Evolutionary conservation across 2,797 vertebrate species (phyloP).

Genomic region (Decapterus maruadsi): DNA sequence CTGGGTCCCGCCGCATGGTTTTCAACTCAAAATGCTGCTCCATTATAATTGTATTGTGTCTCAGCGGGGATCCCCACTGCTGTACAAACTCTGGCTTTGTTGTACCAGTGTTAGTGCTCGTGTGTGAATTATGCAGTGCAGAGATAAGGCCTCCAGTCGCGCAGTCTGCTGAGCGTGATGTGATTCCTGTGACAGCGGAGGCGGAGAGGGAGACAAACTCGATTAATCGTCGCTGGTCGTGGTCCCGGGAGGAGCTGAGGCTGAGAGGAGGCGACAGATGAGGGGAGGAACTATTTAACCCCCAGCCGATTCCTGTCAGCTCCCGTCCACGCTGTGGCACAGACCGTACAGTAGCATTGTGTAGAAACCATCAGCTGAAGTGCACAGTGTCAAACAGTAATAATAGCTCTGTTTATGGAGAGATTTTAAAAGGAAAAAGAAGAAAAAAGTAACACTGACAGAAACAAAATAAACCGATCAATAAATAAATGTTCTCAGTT

Average conservation of each 20-base stretch:
- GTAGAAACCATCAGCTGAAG: neutral
- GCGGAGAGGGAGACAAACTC: constrained; percentile 29
- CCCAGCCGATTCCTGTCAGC: constrained; percentile 46
- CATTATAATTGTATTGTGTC: neutral
- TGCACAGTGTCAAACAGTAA: neutral
- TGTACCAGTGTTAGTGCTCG: neutral
- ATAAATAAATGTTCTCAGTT: neutral
- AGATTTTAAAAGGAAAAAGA: neutral
- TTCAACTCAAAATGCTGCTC: neutral
- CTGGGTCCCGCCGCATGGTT: neutral
- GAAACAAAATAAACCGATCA: no score
- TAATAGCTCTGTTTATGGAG: no score
- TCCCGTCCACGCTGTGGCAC: constrained; percentile 7
- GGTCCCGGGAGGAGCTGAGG: constrained; percentile 28
- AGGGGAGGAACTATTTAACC: constrained; percentile 54
- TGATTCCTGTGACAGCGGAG: constrained; percentile 33
- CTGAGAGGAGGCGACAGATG: constrained; percentile 52
- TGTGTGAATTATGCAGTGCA: constrained; percentile 15
- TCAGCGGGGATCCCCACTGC: neutral
- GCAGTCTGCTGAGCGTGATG: constrained; percentile 9
- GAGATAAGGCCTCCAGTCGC: constrained; percentile 9
- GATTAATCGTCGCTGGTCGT: constrained; percentile 18
- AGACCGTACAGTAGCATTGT: constrained; percentile 6
- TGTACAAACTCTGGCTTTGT: neutral
- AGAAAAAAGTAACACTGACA: no score